These are phyloP conservation scores for Eupithecia subumbrata DNA, from an alignment of 2,888 invertebrate genomes.

Conservation along the genomic window DNA sequence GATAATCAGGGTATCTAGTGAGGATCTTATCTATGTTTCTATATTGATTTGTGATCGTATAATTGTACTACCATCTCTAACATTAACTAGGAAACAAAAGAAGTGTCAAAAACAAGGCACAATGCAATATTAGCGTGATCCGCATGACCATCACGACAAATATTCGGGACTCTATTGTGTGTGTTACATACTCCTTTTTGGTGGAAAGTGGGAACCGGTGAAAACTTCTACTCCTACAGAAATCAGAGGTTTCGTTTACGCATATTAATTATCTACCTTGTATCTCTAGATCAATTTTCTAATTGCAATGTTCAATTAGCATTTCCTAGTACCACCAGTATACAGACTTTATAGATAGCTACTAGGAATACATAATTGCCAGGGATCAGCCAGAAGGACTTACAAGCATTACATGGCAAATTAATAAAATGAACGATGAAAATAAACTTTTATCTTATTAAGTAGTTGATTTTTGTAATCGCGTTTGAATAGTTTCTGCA, in stretches of 20 bases:
- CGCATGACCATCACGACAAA: neutral
- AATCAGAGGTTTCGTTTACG: neutral
- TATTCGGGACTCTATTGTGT: neutral
- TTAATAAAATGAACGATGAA: neutral
- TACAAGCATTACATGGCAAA: neutral
- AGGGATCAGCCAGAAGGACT: neutral
- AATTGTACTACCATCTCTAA: neutral
- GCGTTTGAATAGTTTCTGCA: neutral
- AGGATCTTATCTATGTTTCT: neutral
- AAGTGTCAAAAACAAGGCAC: neutral
- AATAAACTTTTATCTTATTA: neutral
- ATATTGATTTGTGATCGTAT: neutral
- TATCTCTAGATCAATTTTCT: neutral
- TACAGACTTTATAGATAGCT: neutral
- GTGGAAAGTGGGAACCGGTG: neutral
- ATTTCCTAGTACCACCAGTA: slow-evolving; percentile 1
- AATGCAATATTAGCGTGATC: neutral
- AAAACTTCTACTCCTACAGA: neutral
- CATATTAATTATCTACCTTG: neutral
- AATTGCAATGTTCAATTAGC: slow-evolving; percentile 10
- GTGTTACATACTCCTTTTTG: neutral
- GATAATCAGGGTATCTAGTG: neutral
- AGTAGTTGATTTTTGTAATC: neutral
- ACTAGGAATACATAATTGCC: slow-evolving; percentile 4
- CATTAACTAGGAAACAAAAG: too few relatives aligned